Conservation (phyloP, 2,888 invertebrate genomes). For the Papilio gigon region DNA sequence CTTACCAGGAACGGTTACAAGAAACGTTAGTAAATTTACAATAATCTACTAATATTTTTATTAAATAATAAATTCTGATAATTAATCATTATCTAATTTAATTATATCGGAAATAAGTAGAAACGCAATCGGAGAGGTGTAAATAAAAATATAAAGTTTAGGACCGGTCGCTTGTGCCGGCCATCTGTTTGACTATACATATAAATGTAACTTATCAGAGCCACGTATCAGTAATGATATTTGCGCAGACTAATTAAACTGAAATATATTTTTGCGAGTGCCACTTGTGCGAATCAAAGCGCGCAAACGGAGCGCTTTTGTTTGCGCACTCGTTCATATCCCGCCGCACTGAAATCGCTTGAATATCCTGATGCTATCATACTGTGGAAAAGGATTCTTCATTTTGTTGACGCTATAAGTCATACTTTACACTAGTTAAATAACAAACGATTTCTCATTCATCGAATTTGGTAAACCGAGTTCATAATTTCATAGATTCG, state of each 20-base stretch:
- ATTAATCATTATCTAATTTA: no score
- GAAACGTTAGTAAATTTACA: no score
- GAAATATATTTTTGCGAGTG: conserved; percentile 55
- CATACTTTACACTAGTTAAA: background rate
- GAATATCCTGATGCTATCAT: conserved; percentile 59
- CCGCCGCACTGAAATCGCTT: conserved; percentile 65
- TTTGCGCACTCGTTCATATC: conserved; percentile 79
- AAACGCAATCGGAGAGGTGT: background rate
- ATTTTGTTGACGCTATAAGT: background rate
- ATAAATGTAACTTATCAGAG: conserved; percentile 13
- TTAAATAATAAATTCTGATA: no score
- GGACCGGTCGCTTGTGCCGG: background rate
- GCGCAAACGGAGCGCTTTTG: conserved; percentile 58
- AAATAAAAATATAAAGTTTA: background rate
- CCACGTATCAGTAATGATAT: conserved; percentile 44
- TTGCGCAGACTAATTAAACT: conserved; percentile 52
- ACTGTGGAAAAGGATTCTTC: conserved; percentile 52
- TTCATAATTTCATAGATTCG: background rate
- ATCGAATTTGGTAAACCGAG: background rate
- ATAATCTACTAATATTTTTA: no score
- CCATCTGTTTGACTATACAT: conserved; percentile 10
- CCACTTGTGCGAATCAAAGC: conserved; percentile 67
- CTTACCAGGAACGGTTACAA: no score
- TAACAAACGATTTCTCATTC: background rate
- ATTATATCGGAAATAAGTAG: no score